Evolutionary conservation across 2,113 vertebrate species (phyloP), one percentile per base, ranked within the genome.

Genomic region (Herpetotheres cachinnans): DNA sequence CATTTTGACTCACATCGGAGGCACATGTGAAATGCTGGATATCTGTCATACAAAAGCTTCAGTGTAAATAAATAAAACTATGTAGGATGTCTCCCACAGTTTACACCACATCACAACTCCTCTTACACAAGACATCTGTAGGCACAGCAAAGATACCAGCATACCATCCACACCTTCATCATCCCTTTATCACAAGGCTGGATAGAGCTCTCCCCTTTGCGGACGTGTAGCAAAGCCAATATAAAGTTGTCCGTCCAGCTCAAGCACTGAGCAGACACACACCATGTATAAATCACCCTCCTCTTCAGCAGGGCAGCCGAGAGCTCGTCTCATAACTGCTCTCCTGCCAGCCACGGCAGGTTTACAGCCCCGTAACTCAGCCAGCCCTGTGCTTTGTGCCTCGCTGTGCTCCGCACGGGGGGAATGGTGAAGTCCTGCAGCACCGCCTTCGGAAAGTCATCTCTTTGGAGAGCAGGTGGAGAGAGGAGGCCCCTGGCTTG

Each of bases 61-160:
- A 21, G 19, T 10, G 69, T 85, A 83, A 67, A 76, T 62, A 90
- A 83, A 80, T 58, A 80, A 49, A 36, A 1, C 24, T 67, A 21
- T 3, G 47, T 82, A 90, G 90, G 81, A 59, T 42, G 55, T 65
- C 56, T 87, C 63, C 66, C 66, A 52, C 42, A 55, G 71, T 50
- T 91, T 29, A 50, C 18, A 83, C 92, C 92, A 82, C 73, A 70
- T 81, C 86, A 73, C 46, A 87, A 16, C 63, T 74, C 62, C 82
- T 80, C 36, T 82, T 82, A 46, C 70, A 49, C 80, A 92, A 88
- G 72, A 72, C 30, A 19, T 82, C 54, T 76, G 90, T 40, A 46
- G 81, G 46, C 61, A 69, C 56, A 42, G 30, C 52, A 50, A 18
- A 92, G 79, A 56, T 13, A 24, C 40, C 85, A 73, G 63, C 20